Evolutionary conservation across 2,888 invertebrate species (phyloP).

Genomic region (Rhodophaea formosa): DNA sequence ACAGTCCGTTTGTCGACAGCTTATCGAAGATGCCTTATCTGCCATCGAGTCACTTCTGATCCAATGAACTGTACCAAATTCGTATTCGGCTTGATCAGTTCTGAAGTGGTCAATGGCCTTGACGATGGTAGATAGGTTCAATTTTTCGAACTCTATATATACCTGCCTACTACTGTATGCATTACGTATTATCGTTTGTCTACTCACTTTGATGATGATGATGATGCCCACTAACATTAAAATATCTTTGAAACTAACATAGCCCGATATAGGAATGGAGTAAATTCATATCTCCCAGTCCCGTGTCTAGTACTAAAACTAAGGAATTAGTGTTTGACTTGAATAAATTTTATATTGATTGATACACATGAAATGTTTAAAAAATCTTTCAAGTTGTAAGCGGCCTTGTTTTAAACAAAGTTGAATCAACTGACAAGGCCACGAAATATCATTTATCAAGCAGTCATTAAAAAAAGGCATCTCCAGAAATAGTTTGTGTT

Average conservation of each 20-base stretch:
- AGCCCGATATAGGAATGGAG: no score
- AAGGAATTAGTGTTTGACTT: no score
- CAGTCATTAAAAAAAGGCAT: constrained; percentile 1
- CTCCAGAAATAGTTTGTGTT: background rate
- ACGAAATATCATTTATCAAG: background rate
- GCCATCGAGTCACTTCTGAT: constrained; percentile 51
- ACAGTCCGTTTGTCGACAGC: constrained; percentile 52
- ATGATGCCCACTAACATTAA: no score
- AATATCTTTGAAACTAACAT: no score
- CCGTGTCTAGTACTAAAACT: no score
- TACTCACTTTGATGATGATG: no score
- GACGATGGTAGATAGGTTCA: background rate
- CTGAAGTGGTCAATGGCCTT: constrained; percentile 38
- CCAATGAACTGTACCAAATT: constrained; percentile 44
- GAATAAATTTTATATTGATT: no score
- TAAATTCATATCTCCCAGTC: no score
- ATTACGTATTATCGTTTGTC: no score
- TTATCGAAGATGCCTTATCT: constrained; percentile 51
- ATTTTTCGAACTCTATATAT: background rate
- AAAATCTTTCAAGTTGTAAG: no score
- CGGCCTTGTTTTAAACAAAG: background rate
- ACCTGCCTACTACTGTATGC: no score
- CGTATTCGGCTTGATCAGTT: constrained; percentile 50
- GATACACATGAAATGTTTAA: no score
- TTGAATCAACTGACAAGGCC: background rate